Evolutionary conservation across 1,140 invertebrate species (phyloP), one percentile per base, ranked within the genome.

Genomic region (Rhagoletis zephyria): DNA sequence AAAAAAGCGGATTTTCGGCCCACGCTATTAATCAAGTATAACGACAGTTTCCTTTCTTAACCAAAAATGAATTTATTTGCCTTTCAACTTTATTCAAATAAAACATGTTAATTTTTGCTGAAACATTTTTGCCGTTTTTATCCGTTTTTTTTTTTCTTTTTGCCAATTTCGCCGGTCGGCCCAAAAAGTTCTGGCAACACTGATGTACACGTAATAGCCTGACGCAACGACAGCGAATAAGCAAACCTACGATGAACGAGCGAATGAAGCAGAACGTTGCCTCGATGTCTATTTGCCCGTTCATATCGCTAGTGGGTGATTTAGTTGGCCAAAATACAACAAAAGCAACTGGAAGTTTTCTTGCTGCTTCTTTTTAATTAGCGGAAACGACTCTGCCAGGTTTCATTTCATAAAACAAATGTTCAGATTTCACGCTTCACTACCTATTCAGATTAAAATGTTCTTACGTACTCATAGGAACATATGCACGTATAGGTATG

Each of bases 361-460:
- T 45, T 48, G 67, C 3, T 74, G 40, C 67, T 74, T 74, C 40
- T 45, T 74, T 74, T 74, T 74, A 74, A 74, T 74, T 74, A 74
- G 67, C 67, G 67, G 67, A 74, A 74, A 74, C 67, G 40, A 74
- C 40, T 45, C 42, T 74, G 67, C 67, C 67, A 74, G 67, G 42
- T 74, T 48, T 74, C 67, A 74, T 74, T 74, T 74, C 67, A 74
- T 74, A 74, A 74, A 74, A 48, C 67, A 74, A 74, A 74, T 74
- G 42, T 74, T 45, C 67, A 74, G 67, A 74, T 74, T 74, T 74
- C 45, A 74, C 42, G 67, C 67, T 74, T 74, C 67, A 74, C 67
- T 48, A 74, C 10, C 45, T 74, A 74, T 48, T 74, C 40, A 74
- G 67, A 74, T 74, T 74, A 42, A 30, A n/a, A 74, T 10, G 67